These are phyloP conservation scores for Ptychodera flava DNA, from an alignment of 35 echinoderm and acorn worm genomes.

Conservation along the genomic window DNA sequence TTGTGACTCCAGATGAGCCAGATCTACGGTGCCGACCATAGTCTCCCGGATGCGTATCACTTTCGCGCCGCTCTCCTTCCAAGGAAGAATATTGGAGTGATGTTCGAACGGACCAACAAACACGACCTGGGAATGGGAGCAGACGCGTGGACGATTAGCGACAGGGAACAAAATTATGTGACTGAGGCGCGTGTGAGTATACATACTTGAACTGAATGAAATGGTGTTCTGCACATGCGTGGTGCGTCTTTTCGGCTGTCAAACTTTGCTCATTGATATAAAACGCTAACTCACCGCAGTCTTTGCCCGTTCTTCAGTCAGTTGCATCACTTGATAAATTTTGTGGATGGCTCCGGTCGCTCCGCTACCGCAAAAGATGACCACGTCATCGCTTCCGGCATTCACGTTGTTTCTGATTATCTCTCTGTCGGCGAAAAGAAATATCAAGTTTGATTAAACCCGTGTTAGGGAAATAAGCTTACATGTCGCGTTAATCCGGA, in stretches of 20 bases:
- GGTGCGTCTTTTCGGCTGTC: too few relatives aligned
- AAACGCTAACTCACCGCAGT: slow-evolving; percentile 62
- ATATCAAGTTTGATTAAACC: not conserved
- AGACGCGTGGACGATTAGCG: too few relatives aligned
- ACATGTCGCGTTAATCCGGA: not conserved
- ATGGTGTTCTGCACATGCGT: too few relatives aligned
- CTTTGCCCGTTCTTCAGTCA: slow-evolving; percentile 61
- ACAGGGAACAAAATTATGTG: too few relatives aligned
- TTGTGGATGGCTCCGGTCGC: slow-evolving; percentile 93
- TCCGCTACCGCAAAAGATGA: slow-evolving; percentile 94
- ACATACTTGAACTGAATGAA: too few relatives aligned
- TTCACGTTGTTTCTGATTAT: slow-evolving; percentile 90
- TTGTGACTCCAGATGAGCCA: slow-evolving; percentile 32
- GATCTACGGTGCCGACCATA: slow-evolving; percentile 43
- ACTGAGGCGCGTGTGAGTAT: too few relatives aligned
- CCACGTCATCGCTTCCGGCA: slow-evolving; percentile 54
- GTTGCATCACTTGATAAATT: slow-evolving; percentile 59
- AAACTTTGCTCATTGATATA: too few relatives aligned
- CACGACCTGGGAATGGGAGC: slow-evolving; percentile 39
- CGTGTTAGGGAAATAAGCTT: not conserved
- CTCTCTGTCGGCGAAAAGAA: slow-evolving; percentile 38
- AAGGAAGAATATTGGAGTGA: slow-evolving; percentile 93
- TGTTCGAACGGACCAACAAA: slow-evolving; percentile 95
- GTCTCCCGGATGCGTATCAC: slow-evolving; percentile 39
- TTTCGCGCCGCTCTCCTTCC: slow-evolving; percentile 87